Percentiles rank a stretch among this genome's conserved stretches.
Conservation (phyloP, 2,888 invertebrate species). For the Escarpia spicata region DNA sequence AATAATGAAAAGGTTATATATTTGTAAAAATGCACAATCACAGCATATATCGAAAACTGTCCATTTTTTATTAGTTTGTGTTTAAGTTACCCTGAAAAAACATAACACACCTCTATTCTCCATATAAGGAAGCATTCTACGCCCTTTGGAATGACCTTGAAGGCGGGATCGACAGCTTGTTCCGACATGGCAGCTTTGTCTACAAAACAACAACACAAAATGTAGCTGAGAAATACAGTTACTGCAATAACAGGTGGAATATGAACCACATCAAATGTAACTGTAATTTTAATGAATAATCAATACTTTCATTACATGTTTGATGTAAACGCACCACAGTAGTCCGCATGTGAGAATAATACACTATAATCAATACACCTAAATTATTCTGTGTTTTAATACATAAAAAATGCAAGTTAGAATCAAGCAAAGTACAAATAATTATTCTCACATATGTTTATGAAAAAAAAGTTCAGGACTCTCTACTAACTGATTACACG, state of each 20-base stretch:
- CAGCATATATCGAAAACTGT: not conserved
- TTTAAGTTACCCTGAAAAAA: not conserved
- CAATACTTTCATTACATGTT: not conserved
- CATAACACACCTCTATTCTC: constrained; percentile 80
- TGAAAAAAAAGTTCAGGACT: too few species aligned
- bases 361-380: too few species aligned
- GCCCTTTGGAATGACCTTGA: constrained; percentile 81
- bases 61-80: not conserved
- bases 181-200: not conserved
- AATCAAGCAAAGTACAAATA: too few species aligned
- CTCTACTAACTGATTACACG: too few species aligned
- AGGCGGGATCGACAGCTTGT: constrained; percentile 70
- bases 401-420: too few species aligned
- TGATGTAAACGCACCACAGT: not conserved
- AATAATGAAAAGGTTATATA: not conserved
- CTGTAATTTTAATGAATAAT: not conserved
- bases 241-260: not conserved
- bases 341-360: too few species aligned
- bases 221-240: not conserved
- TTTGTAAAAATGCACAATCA: not conserved
- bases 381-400: too few species aligned
- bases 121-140: constrained; percentile 85
- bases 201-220: not conserved
- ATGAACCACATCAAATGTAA: not conserved
- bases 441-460: too few species aligned